A percentile compares a stretch with the other conserved stretches of the same genome.
Evolutionary conservation across 2,888 invertebrate genomes (phyloP).

Genomic region (Eueremaeus valkanovi): DNA sequence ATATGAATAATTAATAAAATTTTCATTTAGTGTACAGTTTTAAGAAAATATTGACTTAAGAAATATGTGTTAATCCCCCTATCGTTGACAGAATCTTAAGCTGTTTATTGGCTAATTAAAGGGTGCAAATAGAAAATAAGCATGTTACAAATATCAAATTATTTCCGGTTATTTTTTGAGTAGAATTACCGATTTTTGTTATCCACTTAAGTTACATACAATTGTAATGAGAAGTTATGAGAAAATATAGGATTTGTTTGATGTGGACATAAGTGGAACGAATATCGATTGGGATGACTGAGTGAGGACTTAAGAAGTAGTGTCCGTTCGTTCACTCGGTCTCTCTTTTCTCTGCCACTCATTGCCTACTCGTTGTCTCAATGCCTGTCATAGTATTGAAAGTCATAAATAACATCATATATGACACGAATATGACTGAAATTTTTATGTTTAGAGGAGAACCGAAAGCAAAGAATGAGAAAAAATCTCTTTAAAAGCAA

Average conservation of each 20-base stretch:
- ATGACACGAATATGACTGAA: constrained; percentile 5
- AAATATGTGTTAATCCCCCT: no score
- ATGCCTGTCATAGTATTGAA: constrained; percentile 9
- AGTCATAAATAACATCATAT: constrained; percentile 3
- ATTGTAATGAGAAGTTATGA: no score
- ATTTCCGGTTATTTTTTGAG: no score
- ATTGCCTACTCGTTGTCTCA: neutral
- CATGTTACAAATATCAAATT: no score
- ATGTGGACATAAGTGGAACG: constrained; percentile 1
- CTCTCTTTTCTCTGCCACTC: neutral
- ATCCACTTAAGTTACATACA: no score
- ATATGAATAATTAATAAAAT: no score
- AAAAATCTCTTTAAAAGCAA: neutral
- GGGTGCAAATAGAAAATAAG: no score
- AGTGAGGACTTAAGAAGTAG: neutral
- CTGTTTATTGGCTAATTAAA: no score
- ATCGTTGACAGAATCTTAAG: no score
- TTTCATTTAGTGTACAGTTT: no score
- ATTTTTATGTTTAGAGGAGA: neutral
- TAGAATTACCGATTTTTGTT: no score
- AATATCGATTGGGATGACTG: neutral
- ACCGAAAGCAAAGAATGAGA: neutral
- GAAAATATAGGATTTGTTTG: neutral
- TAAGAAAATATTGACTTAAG: no score
- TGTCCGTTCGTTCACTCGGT: neutral